Percentiles rank a stretch among this genome's conserved stretches.
Conservation (phyloP, 2,888 invertebrate species). For the Amiota mariae region DNA sequence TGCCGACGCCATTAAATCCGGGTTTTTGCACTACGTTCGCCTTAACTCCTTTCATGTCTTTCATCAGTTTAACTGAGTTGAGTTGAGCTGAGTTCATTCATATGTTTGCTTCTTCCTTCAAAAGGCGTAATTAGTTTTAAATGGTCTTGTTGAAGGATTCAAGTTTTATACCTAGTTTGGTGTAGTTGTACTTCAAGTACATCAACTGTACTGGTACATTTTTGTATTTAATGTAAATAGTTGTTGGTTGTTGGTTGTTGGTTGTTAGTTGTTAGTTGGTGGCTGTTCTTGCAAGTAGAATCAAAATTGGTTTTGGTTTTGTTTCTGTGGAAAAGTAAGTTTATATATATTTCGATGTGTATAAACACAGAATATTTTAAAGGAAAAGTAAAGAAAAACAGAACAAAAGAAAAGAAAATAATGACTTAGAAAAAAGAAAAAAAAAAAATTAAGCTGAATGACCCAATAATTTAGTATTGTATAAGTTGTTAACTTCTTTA, state of each 20-base stretch:
- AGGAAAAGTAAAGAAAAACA: not conserved
- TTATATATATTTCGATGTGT: too few species aligned
- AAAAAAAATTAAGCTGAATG: not conserved
- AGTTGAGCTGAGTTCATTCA: too few species aligned
- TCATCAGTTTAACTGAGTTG: too few species aligned
- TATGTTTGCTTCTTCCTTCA: not conserved
- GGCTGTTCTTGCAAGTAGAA: not conserved
- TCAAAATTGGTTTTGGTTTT: not conserved
- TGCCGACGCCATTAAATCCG: constrained; percentile 10
- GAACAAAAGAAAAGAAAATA: not conserved
- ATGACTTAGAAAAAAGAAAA: not conserved
- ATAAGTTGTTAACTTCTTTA: too few species aligned
- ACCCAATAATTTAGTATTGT: too few species aligned
- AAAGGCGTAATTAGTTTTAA: constrained; percentile 62
- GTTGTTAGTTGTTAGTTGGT: too few species aligned
- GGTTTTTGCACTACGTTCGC: not conserved
- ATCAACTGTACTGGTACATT: too few species aligned
- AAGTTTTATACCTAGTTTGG: constrained; percentile 36
- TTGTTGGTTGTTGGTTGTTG: too few species aligned
- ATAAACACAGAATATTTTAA: too few species aligned
- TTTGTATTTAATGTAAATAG: too few species aligned
- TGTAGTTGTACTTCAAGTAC: too few species aligned
- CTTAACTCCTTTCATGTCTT: not conserved
- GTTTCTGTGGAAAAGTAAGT: not conserved
- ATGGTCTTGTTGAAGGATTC: constrained; percentile 57